Evolutionary conservation across 2,113 vertebrate genomes (phyloP).

Genomic region (Percopsis transmontana): DNA sequence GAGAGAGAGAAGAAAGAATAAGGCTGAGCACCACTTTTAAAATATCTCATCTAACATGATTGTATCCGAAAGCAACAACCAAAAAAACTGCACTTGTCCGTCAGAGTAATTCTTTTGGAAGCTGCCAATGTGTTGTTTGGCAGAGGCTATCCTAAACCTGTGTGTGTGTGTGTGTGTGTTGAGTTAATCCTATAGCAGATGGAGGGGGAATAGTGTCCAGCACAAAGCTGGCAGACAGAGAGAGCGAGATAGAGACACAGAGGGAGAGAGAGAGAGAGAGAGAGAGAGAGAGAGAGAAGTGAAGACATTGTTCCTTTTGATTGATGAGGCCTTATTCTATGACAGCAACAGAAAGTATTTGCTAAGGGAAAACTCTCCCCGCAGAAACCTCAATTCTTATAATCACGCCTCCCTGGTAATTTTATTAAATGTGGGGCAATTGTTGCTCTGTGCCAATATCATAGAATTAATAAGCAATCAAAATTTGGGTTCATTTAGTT

Average conservation of each 20-base stretch:
- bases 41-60: not conserved
- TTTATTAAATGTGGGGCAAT: constrained; percentile 21
- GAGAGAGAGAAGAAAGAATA: not conserved
- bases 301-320: constrained; percentile 40
- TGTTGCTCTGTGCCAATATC: constrained; percentile 36
- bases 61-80: constrained; percentile 3
- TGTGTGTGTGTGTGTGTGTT: constrained; percentile 12
- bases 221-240: constrained; percentile 57
- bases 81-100: constrained; percentile 1
- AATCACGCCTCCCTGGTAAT: constrained; percentile 34
- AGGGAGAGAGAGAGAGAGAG: constrained; percentile 22
- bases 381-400: constrained; percentile 39
- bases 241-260: not conserved
- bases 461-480: constrained; percentile 38
- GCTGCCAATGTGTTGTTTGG: constrained; percentile 25
- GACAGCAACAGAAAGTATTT: constrained; percentile 21
- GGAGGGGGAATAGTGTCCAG: constrained; percentile 66
- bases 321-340: constrained; percentile 36
- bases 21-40: not conserved
- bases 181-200: constrained; percentile 72
- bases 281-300: constrained; percentile 11
- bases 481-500: constrained; percentile 10
- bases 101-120: not conserved
- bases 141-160: constrained; percentile 23
- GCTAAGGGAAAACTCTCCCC: constrained; percentile 12